Evolutionary conservation across 2,797 vertebrate genomes (phyloP).

Genomic region (Botia almorhae): DNA sequence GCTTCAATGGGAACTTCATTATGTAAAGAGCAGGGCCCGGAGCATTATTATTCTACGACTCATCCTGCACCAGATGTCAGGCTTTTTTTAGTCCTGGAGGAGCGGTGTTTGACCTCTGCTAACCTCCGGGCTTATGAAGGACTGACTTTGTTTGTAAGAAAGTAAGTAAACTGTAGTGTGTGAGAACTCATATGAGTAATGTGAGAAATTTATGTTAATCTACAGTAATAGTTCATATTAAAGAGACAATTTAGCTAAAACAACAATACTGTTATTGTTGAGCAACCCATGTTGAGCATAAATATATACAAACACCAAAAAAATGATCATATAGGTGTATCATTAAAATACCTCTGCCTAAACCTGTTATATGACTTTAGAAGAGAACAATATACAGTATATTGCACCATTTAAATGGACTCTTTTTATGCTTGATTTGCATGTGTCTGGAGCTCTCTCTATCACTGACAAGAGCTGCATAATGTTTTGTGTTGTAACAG

Average conservation of each 20-base stretch:
- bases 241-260: not conserved
- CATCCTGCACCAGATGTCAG: conserved; percentile 81
- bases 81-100: conserved; percentile 77
- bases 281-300: too few species aligned
- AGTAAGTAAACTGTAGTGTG: conserved; percentile 9
- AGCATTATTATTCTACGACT: conserved; percentile 85
- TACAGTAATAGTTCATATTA: not conserved
- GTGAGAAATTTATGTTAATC: not conserved
- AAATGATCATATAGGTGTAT: too few species aligned
- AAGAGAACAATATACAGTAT: too few species aligned
- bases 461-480: too few species aligned
- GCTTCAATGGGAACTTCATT: conserved; percentile 62
- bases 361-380: too few species aligned
- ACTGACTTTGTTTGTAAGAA: conserved; percentile 74
- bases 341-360: too few species aligned
- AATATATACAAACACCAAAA: too few species aligned
- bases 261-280: not conserved
- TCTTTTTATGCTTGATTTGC: too few species aligned
- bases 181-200: not conserved
- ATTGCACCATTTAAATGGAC: too few species aligned
- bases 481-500: too few species aligned
- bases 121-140: conserved; percentile 86
- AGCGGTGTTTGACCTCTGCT: conserved; percentile 83
- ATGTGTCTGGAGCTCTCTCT: too few species aligned
- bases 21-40: conserved; percentile 73